Evolutionary conservation across 23 tunicate species (phyloP).

Genomic region (Phallusia fumigata): DNA sequence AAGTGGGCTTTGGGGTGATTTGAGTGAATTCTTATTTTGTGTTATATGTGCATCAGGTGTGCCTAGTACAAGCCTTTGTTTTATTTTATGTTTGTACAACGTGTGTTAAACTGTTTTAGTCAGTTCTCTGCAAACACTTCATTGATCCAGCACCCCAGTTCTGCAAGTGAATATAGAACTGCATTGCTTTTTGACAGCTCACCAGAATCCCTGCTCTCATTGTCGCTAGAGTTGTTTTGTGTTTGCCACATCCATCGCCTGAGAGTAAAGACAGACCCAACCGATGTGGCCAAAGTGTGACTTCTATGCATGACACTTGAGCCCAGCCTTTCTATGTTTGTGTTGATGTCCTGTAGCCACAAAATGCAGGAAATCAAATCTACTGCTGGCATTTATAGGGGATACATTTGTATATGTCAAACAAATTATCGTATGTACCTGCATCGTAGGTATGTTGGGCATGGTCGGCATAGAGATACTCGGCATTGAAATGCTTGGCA

Average conservation of each 20-base stretch:
- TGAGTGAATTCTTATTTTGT: too few relatives aligned
- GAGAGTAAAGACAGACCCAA: constrained; percentile 86
- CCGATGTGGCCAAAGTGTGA: constrained; percentile 85
- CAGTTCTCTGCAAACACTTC: too few relatives aligned
- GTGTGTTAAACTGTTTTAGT: too few relatives aligned
- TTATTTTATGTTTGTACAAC: too few relatives aligned
- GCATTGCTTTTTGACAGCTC: not conserved
- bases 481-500: constrained; percentile 84
- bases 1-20: too few relatives aligned
- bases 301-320: constrained; percentile 64
- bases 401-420: too few relatives aligned
- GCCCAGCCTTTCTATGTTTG: constrained; percentile 79
- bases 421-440: constrained; percentile 21
- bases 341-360: constrained; percentile 67
- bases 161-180: too few relatives aligned
- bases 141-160: too few relatives aligned
- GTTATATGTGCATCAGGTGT: too few relatives aligned
- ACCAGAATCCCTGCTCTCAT: constrained; percentile 54
- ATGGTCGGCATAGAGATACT: constrained; percentile 63
- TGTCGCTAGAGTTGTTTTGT: constrained; percentile 51
- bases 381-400: too few relatives aligned
- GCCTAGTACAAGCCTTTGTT: too few relatives aligned
- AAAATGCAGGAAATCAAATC: not conserved
- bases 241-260: constrained; percentile 66
- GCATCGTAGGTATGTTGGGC: constrained; percentile 86